Evolutionary conservation across 2,888 invertebrate genomes (phyloP), one percentile per base, ranked within the genome.

Genomic region (Malthinus flaveolus): DNA sequence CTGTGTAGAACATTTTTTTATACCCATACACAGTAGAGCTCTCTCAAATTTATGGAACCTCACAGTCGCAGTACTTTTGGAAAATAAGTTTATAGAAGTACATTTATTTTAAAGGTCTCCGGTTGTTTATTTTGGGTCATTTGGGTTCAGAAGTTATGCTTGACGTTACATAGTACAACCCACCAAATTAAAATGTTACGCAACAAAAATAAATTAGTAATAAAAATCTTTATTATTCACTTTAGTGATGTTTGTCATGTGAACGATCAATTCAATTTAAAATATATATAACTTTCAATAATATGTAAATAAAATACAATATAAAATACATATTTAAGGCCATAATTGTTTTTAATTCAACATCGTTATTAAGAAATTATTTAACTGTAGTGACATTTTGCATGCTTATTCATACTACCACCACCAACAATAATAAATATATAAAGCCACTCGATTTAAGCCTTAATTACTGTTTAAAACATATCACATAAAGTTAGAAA

Each of bases 301-400:
- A 74, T 73, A 72, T 71, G 72, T 71, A 72, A 73, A 75, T 75
- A 75, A 73, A 75, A 74, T 72, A 73, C 68, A 73, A 76, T 74
- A 75, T 73, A 75, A 75, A 76, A 75, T 74, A 73, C 73, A 72
- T 72, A 68, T 65, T 74, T 74, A 76, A 76, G 75, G 75, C 75
- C 73, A 70, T 74, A 71, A 54, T 59, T 63, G 52, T 49, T 42
- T 42, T 42, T 42, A 42, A 15, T 42, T 23, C 39, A n/a, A 42
- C 39, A 23, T 42, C 15, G 39, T 39, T 39, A 15, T 15, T 15
- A 15, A 15, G 39, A 42, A 42, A 42, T 15, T 42, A 42, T 42
- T 42, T 15, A 23, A 42, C 23, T 42, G 39, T 23, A 42, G 39
- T 42, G 39, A 42, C 39, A 42, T 42, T 23, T 42, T 42, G 15